Conservation (phyloP, 2,888 invertebrate genomes). For the Dasysyrphus albostriatus region DNA sequence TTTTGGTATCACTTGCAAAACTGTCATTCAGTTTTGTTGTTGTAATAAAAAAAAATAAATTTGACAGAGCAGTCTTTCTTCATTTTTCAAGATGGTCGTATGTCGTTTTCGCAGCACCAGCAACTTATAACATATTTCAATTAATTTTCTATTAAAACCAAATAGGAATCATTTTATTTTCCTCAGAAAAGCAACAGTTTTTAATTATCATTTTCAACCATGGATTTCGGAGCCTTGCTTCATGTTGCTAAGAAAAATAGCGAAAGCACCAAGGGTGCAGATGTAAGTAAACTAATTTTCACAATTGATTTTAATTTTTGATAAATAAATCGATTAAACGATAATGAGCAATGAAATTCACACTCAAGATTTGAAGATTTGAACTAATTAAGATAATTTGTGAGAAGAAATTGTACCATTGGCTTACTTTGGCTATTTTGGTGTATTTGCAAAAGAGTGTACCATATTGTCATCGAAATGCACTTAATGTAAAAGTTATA, state of each 20-base stretch:
- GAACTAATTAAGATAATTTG: not conserved
- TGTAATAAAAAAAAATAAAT: constrained; percentile 5
- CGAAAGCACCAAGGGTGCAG: constrained; percentile 80
- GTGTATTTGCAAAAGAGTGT: not conserved
- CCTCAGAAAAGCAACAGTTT: not conserved
- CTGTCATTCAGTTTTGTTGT: constrained; percentile 40
- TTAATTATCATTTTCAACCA: constrained; percentile 44
- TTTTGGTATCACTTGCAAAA: constrained; percentile 30
- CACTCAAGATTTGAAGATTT: not conserved
- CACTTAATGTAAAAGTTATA: not conserved
- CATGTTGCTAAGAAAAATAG: constrained; percentile 87
- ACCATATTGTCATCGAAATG: constrained; percentile 14
- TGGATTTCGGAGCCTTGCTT: constrained; percentile 88
- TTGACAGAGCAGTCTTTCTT: constrained; percentile 69
- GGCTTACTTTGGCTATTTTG: not conserved
- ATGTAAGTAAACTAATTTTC: constrained; percentile 79
- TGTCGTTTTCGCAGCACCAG: constrained; percentile 38
- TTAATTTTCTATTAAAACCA: constrained; percentile 66
- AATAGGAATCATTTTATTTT: constrained; percentile 12
- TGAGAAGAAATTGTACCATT: not conserved
- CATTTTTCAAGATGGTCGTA: constrained; percentile 66
- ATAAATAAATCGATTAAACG: not conserved
- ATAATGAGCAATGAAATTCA: not conserved
- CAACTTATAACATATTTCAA: constrained; percentile 58
- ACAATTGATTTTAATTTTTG: constrained; percentile 12